Evolutionary conservation across 2,888 invertebrate species (phyloP), one percentile per base, ranked within the genome.

Genomic region (Macaria liturata): DNA sequence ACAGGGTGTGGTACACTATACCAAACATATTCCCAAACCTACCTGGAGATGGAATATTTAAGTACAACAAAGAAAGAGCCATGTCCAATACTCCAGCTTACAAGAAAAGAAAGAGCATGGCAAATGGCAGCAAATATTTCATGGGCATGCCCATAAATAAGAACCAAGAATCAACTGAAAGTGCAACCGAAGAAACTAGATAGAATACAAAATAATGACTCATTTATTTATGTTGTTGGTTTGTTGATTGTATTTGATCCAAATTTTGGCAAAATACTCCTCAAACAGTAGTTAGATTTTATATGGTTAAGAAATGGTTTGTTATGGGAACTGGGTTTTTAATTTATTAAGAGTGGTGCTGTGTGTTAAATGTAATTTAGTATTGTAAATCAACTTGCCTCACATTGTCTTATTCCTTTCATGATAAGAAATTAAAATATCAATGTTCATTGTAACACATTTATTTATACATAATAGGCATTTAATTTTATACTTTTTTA

Each of bases 31-130:
- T 95, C 51, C 95, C 97, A 0, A 94, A 94, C 65, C 81, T 95
- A 49, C 96, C 97, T 20, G 97, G 97, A 9, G 95, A 95, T 68
- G 97, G 97, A 45, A 83, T 94, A 63, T 97, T 97, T 80, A 95
- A 94, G 71, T 97, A 97, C 75, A 95, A 95, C 70, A 95, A 94
- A 74, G 89, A 86, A 31, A 91, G 86, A 72, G 57, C 72, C 32
- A 61, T 67, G 68, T 75, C 76, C 61, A 67, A 71, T 71, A 77
- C 82, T 60, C 82, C 78, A 70, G 64, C 74, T n/a, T 73, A 83
- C 61, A 82, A 86, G 69, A 91, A 92, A 76, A 86, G 91, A 71
- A 83, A 81, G 52, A 88, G 92, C 61, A 83, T 91, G 67, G 76
- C 82, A 59, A 89, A 92, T 81, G 92, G 90, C 6, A 91, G 89